Conservation (phyloP, 2,797 vertebrate genomes). For the Carduelis carduelis region DNA sequence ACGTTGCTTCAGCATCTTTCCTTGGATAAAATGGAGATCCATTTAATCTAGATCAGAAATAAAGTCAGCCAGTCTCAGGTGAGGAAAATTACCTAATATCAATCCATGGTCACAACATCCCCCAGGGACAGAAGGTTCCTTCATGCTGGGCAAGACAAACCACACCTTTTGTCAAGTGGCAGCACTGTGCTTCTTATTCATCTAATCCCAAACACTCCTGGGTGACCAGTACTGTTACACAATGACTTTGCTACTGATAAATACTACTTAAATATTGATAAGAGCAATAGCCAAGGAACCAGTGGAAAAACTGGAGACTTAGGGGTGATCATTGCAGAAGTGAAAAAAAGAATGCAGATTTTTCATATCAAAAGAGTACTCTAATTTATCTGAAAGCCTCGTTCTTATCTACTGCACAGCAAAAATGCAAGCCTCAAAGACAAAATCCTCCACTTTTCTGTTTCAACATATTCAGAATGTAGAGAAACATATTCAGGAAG, state of each 20-base stretch:
- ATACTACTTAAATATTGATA: neutral
- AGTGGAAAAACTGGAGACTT: neutral
- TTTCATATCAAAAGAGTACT: slow-evolving; percentile 5
- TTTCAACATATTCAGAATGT: slow-evolving; percentile 49
- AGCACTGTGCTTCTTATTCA: neutral
- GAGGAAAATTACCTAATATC: neutral
- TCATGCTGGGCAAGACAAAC: neutral
- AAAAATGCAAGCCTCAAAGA: slow-evolving; percentile 39
- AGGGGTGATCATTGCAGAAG: neutral
- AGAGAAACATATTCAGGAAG: slow-evolving; percentile 49
- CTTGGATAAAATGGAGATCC: neutral
- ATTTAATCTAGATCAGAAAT: neutral
- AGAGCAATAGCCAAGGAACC: neutral
- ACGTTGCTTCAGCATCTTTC: neutral
- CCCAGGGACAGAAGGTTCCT: neutral
- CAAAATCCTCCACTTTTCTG: slow-evolving; percentile 17
- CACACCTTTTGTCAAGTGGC: neutral
- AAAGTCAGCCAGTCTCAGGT: neutral
- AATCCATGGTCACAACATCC: neutral
- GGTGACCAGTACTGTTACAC: neutral
- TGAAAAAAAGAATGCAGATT: neutral
- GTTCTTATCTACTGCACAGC: slow-evolving; percentile 5
- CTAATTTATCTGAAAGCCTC: slow-evolving; percentile 10
- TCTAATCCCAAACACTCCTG: neutral
- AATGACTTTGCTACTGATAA: neutral